Evolutionary conservation across 2,797 vertebrate genomes (phyloP).

Genomic region (Rhinichthys osculus): DNA sequence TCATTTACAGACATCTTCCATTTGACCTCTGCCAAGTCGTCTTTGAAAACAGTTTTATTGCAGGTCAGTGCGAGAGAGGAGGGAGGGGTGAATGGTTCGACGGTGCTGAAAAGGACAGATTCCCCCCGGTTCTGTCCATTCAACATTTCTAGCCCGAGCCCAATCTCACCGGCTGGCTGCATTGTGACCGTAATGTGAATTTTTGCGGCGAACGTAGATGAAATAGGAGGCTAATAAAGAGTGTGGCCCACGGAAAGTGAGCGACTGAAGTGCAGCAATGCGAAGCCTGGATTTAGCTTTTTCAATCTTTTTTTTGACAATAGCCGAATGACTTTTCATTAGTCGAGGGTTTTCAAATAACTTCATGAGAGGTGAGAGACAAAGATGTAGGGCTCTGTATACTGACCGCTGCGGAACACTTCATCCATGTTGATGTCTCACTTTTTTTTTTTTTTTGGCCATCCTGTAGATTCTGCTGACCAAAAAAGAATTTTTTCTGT

Average conservation of each 20-base stretch:
- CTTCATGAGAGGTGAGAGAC: constrained; percentile 9
- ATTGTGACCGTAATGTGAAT: constrained; percentile 44
- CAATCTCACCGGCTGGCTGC: constrained; percentile 30
- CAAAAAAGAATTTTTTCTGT: not conserved
- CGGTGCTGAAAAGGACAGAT: constrained; percentile 45
- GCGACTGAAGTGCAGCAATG: constrained; percentile 7
- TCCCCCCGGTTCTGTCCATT: constrained; percentile 27
- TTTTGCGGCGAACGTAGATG: constrained; percentile 13
- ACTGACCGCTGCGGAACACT: not conserved
- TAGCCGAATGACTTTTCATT: constrained; percentile 7
- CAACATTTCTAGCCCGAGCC: constrained; percentile 16
- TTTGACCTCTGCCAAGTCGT: constrained; percentile 72
- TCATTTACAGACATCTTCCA: constrained; percentile 66
- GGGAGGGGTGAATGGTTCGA: constrained; percentile 29
- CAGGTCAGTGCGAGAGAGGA: constrained; percentile 53
- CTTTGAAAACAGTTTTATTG: constrained; percentile 64
- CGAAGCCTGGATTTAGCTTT: constrained; percentile 28
- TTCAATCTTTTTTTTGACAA: constrained; percentile 23
- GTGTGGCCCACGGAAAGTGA: not conserved
- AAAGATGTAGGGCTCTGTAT: constrained; percentile 11
- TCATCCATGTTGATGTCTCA: not conserved
- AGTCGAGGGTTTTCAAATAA: constrained; percentile 20
- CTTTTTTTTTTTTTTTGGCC: not conserved
- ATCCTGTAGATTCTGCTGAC: constrained; percentile 9
- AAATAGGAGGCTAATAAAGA: constrained; percentile 34